phyloP scores from a whole-genome alignment of 2,888 invertebrate genomes.

The Drosophila macrospina region DNA sequence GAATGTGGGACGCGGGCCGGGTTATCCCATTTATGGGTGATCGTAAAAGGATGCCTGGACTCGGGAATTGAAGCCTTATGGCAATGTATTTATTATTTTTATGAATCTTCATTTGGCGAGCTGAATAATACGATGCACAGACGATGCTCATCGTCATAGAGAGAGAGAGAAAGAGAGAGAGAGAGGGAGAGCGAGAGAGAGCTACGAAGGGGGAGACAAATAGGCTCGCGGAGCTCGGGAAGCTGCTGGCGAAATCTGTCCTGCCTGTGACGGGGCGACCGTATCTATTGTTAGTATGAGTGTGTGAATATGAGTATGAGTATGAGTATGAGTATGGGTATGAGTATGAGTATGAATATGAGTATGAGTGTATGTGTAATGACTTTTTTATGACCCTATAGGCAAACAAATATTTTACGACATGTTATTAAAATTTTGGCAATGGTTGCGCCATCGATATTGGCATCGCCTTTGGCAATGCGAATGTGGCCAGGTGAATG shows the following conservation, averaged over 20 bases:
- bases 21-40: conserved; percentile 49
- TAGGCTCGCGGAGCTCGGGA: neutral
- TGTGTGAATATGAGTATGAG: neutral
- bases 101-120: conserved; percentile 63
- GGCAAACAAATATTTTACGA: conserved; percentile 76
- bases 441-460: conserved; percentile 47
- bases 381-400: conserved; percentile 79
- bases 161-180: too few relatives aligned
- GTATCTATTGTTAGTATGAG: conserved; percentile 42
- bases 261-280: conserved; percentile 1
- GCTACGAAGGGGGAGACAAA: conserved; percentile 1
- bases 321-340: neutral
- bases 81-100: conserved; percentile 59
- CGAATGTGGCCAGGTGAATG: conserved; percentile 33
- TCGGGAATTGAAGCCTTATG: conserved; percentile 33
- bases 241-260: conserved; percentile 21
- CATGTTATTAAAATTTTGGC: conserved; percentile 81
- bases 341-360: conserved; percentile 4
- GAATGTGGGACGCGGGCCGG: neutral
- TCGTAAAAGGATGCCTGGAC: conserved; percentile 58
- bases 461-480: neutral
- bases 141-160: too few relatives aligned
- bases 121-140: conserved; percentile 11
- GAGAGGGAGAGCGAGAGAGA: too few relatives aligned
- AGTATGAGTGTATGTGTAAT: conserved; percentile 60